phyloP scores from a whole-genome alignment of 2,888 invertebrate species.

The Electrophaes corylata region DNA sequence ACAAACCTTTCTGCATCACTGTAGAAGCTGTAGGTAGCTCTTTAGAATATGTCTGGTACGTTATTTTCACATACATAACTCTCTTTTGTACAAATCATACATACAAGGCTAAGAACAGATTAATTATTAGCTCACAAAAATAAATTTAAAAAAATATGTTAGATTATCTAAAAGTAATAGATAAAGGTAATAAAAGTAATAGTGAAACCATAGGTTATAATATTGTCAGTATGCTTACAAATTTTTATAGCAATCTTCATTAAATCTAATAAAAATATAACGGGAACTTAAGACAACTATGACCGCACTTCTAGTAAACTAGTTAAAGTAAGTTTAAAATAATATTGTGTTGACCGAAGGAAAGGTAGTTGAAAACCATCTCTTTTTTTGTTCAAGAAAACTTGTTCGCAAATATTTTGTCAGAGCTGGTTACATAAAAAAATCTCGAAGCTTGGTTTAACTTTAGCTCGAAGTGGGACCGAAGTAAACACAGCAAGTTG shows the following conservation, averaged over 20 bases:
- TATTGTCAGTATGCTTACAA: too few relatives aligned
- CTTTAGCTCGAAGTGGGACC: slow-evolving; percentile 59
- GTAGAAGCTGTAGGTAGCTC: too few relatives aligned
- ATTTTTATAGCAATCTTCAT: too few relatives aligned
- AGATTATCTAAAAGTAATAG: neutral
- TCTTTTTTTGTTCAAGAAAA: slow-evolving; percentile 57
- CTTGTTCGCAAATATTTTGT: slow-evolving; percentile 66
- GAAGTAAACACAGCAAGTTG: slow-evolving; percentile 74
- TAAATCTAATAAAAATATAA: too few relatives aligned
- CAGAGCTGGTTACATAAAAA: slow-evolving; percentile 68
- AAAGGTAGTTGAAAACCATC: slow-evolving; percentile 51
- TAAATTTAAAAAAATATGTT: neutral
- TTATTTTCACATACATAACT: neutral
- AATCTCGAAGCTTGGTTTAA: slow-evolving; percentile 59
- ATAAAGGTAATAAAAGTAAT: too few relatives aligned
- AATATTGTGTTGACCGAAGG: slow-evolving; percentile 53
- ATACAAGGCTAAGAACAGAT: too few relatives aligned
- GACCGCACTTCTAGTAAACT: slow-evolving; percentile 20
- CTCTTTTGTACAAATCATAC: neutral
- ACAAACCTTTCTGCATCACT: too few relatives aligned
- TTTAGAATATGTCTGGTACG: too few relatives aligned
- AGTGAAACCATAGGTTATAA: too few relatives aligned
- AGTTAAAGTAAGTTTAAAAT: slow-evolving; percentile 42
- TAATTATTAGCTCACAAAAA: neutral
- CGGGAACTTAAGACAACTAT: slow-evolving; percentile 15